Evolutionary conservation across 2,797 vertebrate genomes (phyloP).

Genomic region (Sorex maritimensis): DNA sequence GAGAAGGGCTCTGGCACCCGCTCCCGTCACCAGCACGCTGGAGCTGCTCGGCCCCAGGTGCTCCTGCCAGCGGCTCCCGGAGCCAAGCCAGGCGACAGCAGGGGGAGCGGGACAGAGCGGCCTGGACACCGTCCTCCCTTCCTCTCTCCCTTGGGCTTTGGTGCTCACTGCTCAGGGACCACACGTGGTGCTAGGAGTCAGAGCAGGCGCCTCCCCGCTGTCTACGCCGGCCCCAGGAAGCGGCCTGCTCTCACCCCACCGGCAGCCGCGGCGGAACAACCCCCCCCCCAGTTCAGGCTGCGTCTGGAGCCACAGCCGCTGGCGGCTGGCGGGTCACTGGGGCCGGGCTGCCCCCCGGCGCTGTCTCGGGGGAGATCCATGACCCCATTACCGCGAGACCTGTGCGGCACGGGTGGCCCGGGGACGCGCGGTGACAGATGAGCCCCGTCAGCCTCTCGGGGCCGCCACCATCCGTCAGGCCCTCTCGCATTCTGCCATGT

Average conservation of each 20-base stretch:
- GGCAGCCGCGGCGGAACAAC: too few species aligned
- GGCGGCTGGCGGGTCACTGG: conserved; percentile 47
- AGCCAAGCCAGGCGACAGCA: too few species aligned
- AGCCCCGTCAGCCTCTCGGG: conserved; percentile 69
- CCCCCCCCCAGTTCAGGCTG: background rate
- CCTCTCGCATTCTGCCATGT: background rate
- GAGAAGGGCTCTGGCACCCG: too few species aligned
- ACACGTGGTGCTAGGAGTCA: background rate
- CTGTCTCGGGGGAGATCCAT: conserved; percentile 82
- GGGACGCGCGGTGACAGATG: conserved; percentile 77
- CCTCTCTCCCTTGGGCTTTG: too few species aligned
- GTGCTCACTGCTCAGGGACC: too few species aligned
- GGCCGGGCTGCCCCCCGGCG: background rate
- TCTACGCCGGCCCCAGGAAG: background rate
- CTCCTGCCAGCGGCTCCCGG: too few species aligned
- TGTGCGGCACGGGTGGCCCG: conserved; percentile 75
- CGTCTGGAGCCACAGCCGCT: background rate
- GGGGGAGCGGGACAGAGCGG: too few species aligned
- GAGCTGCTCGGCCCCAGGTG: too few species aligned
- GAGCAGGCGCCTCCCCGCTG: too few species aligned
- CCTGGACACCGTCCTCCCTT: background rate
- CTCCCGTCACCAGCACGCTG: too few species aligned
- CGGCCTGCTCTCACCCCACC: too few species aligned
- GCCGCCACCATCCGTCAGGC: conserved; percentile 77
- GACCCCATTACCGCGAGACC: conserved; percentile 79